Evolutionary conservation across 1,140 invertebrate genomes (phyloP), one percentile per base, ranked within the genome.

Genomic region (Cydia amplana): DNA sequence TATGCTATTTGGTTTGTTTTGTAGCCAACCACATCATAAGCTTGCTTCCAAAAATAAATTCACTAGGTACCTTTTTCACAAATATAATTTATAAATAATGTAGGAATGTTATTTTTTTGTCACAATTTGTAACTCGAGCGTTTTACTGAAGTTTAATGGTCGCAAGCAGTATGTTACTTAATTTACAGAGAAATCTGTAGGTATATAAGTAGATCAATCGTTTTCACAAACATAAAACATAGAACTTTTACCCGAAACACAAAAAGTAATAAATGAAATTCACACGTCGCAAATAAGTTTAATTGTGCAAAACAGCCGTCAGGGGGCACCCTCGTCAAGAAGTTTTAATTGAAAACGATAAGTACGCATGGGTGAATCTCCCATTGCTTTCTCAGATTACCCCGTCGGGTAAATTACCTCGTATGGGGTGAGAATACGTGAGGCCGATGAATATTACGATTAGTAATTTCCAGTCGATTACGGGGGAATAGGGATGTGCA

Each of bases 291-390:
- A 36, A 70, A 5, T 60, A 18, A 70, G 65, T 70, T 70, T 70
- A 43, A 70, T 70, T 70, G 65, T 18, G 32, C 65, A 70, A 70
- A 70, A 70, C 65, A 70, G 32, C 65, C 65, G 65, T 25, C 25
- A 65, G 63, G 63, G 12, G 63, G 64, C 32, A 70, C 65, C 65
- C 65, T 70, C 65, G 65, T 70, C 65, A 70, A 10, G 32, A 70
- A 70, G 65, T 70, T 70, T 70, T 40, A 70, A 70, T 70, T 70
- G 65, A 70, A 70, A 70, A 40, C 65, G 65, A 70, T 70, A 70
- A 70, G 65, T 70, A 70, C 32, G 28, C 65, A 70, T 43, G 65
- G 36, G 65, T 36, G 23, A 70, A 70, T 70, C 32, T 25, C 63
- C 63, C 64, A 67, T 67, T 40, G 65, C 65, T 40, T 0, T 64